Evolutionary conservation across 2,113 vertebrate genomes (phyloP).

Genomic region (Silurus asotus): DNA sequence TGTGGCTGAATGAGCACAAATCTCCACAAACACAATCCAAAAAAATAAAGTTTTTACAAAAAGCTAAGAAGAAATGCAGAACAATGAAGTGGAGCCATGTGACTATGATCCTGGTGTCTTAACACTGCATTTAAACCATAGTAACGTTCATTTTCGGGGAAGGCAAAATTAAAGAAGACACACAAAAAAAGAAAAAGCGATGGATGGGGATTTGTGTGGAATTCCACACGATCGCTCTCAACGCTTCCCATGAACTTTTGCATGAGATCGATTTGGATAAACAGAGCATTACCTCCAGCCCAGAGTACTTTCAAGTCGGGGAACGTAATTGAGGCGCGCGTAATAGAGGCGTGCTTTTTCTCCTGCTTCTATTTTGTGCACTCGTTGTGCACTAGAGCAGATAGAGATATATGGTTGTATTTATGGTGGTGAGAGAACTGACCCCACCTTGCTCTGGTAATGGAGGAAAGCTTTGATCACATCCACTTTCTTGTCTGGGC

Average conservation of each 20-base stretch:
- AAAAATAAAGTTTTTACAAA: too few species aligned
- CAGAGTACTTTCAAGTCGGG: not conserved
- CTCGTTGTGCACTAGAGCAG: not conserved
- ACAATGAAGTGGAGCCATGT: not conserved
- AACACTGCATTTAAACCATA: not conserved
- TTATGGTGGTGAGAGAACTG: constrained; percentile 25
- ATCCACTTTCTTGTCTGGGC: constrained; percentile 26
- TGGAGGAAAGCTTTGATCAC: constrained; percentile 49
- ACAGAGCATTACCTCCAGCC: not conserved
- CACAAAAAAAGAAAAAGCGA: not conserved
- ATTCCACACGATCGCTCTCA: not conserved
- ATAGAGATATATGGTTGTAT: constrained; percentile 20
- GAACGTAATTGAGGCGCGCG: not conserved
- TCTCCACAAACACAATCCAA: too few species aligned
- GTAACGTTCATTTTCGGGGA: not conserved
- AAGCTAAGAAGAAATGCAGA: not conserved
- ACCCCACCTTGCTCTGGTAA: constrained; percentile 20
- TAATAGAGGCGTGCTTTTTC: not conserved
- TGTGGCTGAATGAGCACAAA: too few species aligned
- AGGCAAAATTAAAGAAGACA: not conserved
- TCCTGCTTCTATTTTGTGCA: constrained; percentile 1
- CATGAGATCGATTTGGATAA: constrained; percentile 15
- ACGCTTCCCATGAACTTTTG: constrained; percentile 1
- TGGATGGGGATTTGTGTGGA: not conserved
- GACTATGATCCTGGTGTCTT: too few species aligned